Evolutionary conservation across 1,140 invertebrate genomes (phyloP), one percentile per base, ranked within the genome.

Genomic region (Globodera ellingtonae): DNA sequence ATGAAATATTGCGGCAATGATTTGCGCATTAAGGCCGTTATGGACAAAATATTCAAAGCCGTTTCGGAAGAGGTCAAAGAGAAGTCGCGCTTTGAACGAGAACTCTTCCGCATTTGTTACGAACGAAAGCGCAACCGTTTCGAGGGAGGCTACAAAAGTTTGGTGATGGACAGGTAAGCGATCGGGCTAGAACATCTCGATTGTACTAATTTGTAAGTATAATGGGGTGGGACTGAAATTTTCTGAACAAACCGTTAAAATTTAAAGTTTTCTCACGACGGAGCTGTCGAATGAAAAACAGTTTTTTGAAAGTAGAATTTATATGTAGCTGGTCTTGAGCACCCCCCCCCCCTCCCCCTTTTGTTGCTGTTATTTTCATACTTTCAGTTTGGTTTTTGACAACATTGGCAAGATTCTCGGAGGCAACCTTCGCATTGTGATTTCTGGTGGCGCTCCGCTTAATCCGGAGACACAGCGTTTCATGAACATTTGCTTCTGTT

Each of bases 381-480:
- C 86, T 90, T 47, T 77, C 85, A 93, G 92, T 84, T 71, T 95
- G 78, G 90, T 96, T 72, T 96, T 96, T 90, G 92, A 91, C 67
- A 93, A 93, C 82, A 93, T 96, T 35, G 92, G 93, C 65, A 92
- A 93, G 79, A 91, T 95, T 78, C 92, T 99, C 84, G 97, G 97
- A 67, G 96, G 97, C 6, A 91, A 92, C 48, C 91, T 98, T 50
- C 92, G 95, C 35, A 90, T 95, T 75, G 93, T 98, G 89, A 92
- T 98, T 78, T 93, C 92, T 21, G 97, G 97, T 75, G 96, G 96
- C 81, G 97, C 97, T 56, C 96, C 96, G 35, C 91, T 99, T 0
- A 94, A 94, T n/a, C 93, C 95, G 4, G 95, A 98, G 87, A 98
- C 96, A 9, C 96, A 99, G 88, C 93, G 93, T 85, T 96, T 98